Base-by-base conservation (phyloP, 2,797 vertebrate species). In the Pseudocheirus occidentalis region DNA sequence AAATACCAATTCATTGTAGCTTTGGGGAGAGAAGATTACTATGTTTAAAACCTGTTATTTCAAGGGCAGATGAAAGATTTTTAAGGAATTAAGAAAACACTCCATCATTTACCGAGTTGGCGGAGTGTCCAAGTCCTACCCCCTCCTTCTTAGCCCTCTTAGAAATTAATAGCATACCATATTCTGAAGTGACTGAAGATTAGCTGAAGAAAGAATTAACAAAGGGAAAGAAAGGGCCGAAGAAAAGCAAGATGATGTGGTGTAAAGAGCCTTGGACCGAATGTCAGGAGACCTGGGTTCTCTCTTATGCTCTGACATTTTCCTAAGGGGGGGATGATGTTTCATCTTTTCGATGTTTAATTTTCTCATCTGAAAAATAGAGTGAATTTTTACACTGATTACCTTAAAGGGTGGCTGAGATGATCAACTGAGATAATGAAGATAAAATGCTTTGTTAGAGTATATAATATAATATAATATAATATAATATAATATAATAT, bases 41-140 rank as follows among this genome's bases (percentile, higher is more conserved):
- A 10, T 96, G 46, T 96, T 97, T 96, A 96, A 97, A 97, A 95
- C 59, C 87, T 94, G 91, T 90, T 96, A 96, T 94, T 97, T 97
- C 94, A 95, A 96, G 96, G 94, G 66, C 90, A 96, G 89, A 96
- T 94, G 95, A 93, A 95, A 95, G 52, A 50, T 97, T 96, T 96
- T 94, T 94, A 40, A 92, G 90, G 87, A 97, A 96, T 94, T 92
- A 96, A 96, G 96, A 94, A 97, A 97, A 96, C 34, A 95, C 55
- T 94, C 54, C 29, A 93, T 95, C 91, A 96, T 53, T 96, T 94
- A 94, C 95, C 93, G 96, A n/a, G 93, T 97, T 97, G 97, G 95
- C 95, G 95, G 50, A 95, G 46, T 90, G 95, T 94, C 93, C 95
- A 31, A n/a, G 94, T 95, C 94, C 93, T 46, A 11, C 40, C 73